Base-by-base conservation (phyloP, 2,888 invertebrate genomes). In the Furcula furcula region DNA sequence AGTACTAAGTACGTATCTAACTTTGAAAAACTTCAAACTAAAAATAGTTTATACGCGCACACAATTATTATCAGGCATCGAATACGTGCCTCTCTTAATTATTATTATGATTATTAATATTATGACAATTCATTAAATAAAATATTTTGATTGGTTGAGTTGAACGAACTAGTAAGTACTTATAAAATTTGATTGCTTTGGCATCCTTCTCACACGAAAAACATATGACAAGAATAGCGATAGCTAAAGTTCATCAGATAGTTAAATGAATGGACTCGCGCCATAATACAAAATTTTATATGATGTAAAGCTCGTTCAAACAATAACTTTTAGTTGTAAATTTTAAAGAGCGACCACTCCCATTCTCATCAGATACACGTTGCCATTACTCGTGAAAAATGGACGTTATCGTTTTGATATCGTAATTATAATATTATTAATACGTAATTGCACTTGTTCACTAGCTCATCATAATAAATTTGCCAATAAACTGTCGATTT, bases 391-490 rank as follows among this genome's bases (percentile, higher is more conserved):
- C 67, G 59, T 70, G 72, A 70, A 80, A 75, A 74, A 79, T 83
- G 84, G 84, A 84, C 84, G 83, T 76, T 48, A 66, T 64, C 55
- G 35, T 55, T 60, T 72, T 70, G 64, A 63, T 71, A 67, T 71
- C 56, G 63, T 74, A 68, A 60, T 70, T 65, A 62, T 68, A 9
- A 64, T 53, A 69, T 66, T 66, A 70, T 70, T 27, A 69, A 66
- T 67, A 71, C 68, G 76, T 84, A 85, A 85, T 85, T 80, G 85
- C 86, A 86, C 84, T 86, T 86, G 71, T 72, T 72, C 40, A 44
- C 46, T 56, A 56, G 57, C 69, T 77, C 69, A 63, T 64, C 55
- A 52, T 55, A 52, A 55, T 55, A 60, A 51, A 60, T 60, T 65
- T 65, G 69, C 63, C 66, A 68, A 65, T 65, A 48, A 45, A 41